Evolutionary conservation across 2,888 invertebrate species (phyloP).

Genomic region (Mimachlamys varia): DNA sequence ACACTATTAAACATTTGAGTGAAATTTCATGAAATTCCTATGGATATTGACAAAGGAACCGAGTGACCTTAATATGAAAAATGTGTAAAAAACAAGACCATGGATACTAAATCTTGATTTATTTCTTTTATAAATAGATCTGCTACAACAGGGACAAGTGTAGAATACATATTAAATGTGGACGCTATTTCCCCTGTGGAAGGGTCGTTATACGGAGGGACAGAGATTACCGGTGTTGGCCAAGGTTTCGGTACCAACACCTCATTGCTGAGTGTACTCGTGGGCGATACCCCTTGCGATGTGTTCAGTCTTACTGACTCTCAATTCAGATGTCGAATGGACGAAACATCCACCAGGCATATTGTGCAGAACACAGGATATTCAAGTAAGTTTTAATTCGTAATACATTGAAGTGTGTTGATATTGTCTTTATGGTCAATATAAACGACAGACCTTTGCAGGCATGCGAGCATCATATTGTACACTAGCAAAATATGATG

Average conservation of each 20-base stretch:
- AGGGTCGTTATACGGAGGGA: slow-evolving; percentile 71
- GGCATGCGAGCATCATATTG: too few relatives aligned
- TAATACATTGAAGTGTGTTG: too few relatives aligned
- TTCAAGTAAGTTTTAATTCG: slow-evolving; percentile 36
- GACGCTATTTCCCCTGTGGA: slow-evolving; percentile 63
- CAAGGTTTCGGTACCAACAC: slow-evolving; percentile 66
- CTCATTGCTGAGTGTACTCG: slow-evolving; percentile 53
- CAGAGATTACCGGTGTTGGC: slow-evolving; percentile 65
- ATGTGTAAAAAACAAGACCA: too few relatives aligned
- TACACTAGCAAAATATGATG: too few relatives aligned
- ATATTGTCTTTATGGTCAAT: too few relatives aligned
- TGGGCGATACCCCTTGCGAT: slow-evolving; percentile 57
- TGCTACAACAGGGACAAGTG: neutral
- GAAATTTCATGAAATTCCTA: too few relatives aligned
- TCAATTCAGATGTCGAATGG: slow-evolving; percentile 60
- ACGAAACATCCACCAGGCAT: slow-evolving; percentile 57
- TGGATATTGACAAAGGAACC: too few relatives aligned
- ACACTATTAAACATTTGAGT: too few relatives aligned
- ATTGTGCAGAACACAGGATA: slow-evolving; percentile 63
- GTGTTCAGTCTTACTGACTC: slow-evolving; percentile 54
- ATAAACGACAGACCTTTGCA: too few relatives aligned
- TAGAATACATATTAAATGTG: slow-evolving; percentile 56
- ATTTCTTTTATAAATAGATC: neutral
- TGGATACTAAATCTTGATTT: too few relatives aligned
- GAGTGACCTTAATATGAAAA: too few relatives aligned